Evolutionary conservation across 2,797 vertebrate genomes (phyloP).

Genomic region (Gambusia yucatana): DNA sequence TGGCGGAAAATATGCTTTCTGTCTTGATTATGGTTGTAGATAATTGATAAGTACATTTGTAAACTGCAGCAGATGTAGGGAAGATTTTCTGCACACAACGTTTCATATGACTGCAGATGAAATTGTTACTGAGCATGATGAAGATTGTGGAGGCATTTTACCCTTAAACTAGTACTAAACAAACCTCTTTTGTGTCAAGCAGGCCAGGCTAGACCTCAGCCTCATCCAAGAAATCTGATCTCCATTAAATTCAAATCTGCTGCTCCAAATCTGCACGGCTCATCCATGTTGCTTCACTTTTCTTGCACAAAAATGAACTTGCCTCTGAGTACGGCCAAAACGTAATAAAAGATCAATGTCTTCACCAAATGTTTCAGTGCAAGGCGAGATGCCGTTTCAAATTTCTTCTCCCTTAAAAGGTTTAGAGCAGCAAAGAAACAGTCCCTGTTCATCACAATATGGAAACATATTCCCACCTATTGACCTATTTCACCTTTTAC

Average conservation of each 20-base stretch:
- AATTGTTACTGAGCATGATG: not conserved
- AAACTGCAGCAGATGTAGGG: not conserved
- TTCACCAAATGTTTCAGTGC: conserved; percentile 2
- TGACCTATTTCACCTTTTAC: not conserved
- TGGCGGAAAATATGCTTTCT: not conserved
- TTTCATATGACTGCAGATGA: not conserved
- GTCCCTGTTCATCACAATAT: not conserved
- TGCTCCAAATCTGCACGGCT: not conserved
- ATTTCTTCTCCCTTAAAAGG: not conserved
- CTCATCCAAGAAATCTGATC: not conserved
- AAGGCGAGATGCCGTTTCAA: not conserved
- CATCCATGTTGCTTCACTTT: not conserved
- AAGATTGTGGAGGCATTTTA: not conserved
- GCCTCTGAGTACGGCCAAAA: not conserved
- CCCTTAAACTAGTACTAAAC: not conserved
- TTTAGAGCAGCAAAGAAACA: not conserved
- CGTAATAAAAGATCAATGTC: not conserved
- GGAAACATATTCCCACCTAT: not conserved
- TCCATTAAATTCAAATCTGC: not conserved
- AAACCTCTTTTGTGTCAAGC: not conserved
- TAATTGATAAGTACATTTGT: not conserved
- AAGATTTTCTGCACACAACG: not conserved
- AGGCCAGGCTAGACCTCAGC: not conserved
- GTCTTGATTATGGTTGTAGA: not conserved
- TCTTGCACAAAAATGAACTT: conserved; percentile 10